Evolutionary conservation across 1,140 invertebrate genomes (phyloP).

Genomic region (Drosophila neocordata): DNA sequence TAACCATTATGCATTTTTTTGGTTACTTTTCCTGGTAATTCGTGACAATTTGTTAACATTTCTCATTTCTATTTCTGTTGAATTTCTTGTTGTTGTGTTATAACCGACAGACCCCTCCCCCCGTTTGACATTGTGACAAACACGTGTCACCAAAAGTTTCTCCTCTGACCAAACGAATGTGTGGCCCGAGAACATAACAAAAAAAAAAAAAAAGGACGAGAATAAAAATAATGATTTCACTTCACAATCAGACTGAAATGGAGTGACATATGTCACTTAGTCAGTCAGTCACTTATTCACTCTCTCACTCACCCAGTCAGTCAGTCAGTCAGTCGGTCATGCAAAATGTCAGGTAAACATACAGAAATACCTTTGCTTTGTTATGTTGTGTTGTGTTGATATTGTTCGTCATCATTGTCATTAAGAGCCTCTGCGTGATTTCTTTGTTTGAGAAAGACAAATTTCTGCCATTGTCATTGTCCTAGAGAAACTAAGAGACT

Average conservation of each 20-base stretch:
- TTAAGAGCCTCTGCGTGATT: not conserved
- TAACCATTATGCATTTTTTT: conserved; percentile 1
- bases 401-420: conserved; percentile 7
- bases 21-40: conserved; percentile 2
- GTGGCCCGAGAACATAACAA: not conserved
- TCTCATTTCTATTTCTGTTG: conserved; percentile 4
- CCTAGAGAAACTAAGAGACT: not conserved
- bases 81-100: not conserved
- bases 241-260: conserved; percentile 5
- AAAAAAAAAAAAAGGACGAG: not conserved
- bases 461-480: not conserved
- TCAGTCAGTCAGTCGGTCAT: not conserved
- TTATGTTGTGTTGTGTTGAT: no score
- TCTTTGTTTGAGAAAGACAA: conserved; percentile 10
- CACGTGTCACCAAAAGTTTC: conserved; percentile 2
- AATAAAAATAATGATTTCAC: conserved; percentile 10
- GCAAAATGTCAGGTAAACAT: conserved; percentile 4
- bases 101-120: no score
- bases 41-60: conserved; percentile 10
- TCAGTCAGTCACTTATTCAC: conserved; percentile 1
- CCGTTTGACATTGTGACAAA: not conserved
- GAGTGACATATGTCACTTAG: conserved; percentile 9
- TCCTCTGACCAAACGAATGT: not conserved
- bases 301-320: not conserved
- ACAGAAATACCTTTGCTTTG: conserved; percentile 7